phyloP scores from a whole-genome alignment of 2,113 vertebrate species.

The Sinocyclocheilus grahami region DNA sequence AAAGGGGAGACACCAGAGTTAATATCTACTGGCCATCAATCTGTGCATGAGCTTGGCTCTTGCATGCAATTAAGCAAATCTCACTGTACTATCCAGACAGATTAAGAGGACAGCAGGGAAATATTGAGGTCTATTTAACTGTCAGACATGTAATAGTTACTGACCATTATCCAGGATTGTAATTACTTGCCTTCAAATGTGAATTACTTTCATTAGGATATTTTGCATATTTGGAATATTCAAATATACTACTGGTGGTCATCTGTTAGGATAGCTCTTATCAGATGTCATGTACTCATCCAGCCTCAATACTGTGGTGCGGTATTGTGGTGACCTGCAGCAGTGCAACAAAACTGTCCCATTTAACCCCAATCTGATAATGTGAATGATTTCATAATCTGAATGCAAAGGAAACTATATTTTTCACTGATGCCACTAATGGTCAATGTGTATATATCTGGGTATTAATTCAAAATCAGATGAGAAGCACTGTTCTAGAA shows the following conservation, averaged over 20 bases:
- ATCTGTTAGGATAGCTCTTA: background rate
- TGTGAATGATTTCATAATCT: background rate
- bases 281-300: background rate
- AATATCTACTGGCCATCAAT: background rate
- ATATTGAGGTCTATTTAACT: background rate
- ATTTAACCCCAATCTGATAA: background rate
- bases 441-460: too few relatives aligned
- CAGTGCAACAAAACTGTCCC: too few relatives aligned
- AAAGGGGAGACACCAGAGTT: background rate
- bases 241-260: background rate
- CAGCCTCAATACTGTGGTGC: background rate
- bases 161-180: background rate
- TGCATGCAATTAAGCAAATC: background rate
- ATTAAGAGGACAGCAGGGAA: background rate
- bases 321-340: background rate
- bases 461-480: too few relatives aligned
- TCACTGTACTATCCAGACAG: background rate
- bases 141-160: background rate
- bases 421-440: too few relatives aligned
- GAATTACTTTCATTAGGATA: background rate
- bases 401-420: background rate
- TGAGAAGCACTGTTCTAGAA: too few relatives aligned
- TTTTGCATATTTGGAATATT: background rate
- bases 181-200: background rate
- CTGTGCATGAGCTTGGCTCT: background rate